Conservation (phyloP, 64 coral and sea anemone genomes). For the Porites australiensis region DNA sequence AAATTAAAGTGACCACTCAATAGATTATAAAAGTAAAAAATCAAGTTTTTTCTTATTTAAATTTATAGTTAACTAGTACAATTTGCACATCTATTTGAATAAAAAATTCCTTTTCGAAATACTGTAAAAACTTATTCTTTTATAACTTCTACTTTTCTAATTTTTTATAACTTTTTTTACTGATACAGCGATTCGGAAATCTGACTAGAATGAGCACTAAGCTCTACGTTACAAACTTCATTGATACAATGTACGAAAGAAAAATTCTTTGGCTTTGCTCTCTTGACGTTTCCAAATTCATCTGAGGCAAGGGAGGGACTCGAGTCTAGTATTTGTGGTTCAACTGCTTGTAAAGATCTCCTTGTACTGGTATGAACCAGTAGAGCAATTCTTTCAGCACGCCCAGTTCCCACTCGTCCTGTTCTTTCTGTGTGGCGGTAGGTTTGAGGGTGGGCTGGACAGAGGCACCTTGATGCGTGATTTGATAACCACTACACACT, state of each 20-base stretch:
- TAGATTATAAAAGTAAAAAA: too few relatives aligned
- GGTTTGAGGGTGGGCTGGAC: slow-evolving; percentile 28
- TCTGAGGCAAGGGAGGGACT: too few relatives aligned
- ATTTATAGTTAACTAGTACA: too few relatives aligned
- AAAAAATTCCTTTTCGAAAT: too few relatives aligned
- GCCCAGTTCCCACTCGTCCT: slow-evolving; percentile 54
- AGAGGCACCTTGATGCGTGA: neutral
- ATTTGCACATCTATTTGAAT: too few relatives aligned
- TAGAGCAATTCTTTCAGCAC: slow-evolving; percentile 18
- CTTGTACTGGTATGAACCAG: slow-evolving; percentile 22
- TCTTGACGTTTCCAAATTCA: too few relatives aligned
- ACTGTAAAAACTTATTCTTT: too few relatives aligned
- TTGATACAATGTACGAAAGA: slow-evolving; percentile 63
- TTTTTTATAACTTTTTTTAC: neutral
- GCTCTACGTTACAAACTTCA: slow-evolving; percentile 50
- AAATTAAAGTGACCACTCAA: too few relatives aligned
- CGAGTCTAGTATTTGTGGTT: neutral
- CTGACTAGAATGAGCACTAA: neutral
- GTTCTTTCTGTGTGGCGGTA: slow-evolving; percentile 31
- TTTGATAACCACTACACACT: neutral
- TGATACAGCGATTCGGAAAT: neutral
- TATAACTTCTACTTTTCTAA: too few relatives aligned
- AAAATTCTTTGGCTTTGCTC: neutral
- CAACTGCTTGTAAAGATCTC: neutral
- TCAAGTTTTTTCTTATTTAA: too few relatives aligned